A percentile compares a stretch with the other conserved stretches of the same genome.
Conservation (phyloP, 2,888 invertebrate species). For the Clitarchus hookeri region DNA sequence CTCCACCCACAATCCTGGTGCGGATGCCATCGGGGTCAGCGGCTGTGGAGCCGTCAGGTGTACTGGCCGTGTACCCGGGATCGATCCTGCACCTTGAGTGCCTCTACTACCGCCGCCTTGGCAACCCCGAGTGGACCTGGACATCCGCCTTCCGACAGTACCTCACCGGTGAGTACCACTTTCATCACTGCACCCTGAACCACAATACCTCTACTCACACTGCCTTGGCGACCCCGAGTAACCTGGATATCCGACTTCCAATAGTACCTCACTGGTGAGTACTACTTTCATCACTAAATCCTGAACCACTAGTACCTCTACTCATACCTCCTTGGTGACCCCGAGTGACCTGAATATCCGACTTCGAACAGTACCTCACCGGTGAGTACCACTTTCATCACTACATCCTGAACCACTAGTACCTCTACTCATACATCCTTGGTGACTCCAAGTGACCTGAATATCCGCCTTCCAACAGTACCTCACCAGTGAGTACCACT, state of each 20-base stretch:
- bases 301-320: too few species aligned
- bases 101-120: conserved; percentile 72
- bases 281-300: too few species aligned
- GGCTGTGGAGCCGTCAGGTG: conserved; percentile 77
- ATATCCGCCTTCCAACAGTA: conserved; percentile 79
- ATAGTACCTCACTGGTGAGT: too few species aligned
- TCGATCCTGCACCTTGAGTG: conserved; percentile 82
- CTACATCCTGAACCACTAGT: conserved; percentile 82
- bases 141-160: conserved; percentile 79
- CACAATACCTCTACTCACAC: too few species aligned
- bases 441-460: conserved; percentile 89
- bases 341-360: too few species aligned
- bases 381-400: conserved; percentile 61
- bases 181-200: too few species aligned
- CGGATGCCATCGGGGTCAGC: conserved; percentile 78
- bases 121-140: conserved; percentile 89
- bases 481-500: conserved; percentile 65
- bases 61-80: conserved; percentile 79
- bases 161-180: conserved; percentile 65
- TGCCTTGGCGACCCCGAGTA: too few species aligned
- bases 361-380: too few species aligned
- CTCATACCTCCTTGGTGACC: too few species aligned
- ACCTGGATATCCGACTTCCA: too few species aligned
- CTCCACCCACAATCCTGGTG: conserved; percentile 79
- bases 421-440: conserved; percentile 72